Evolutionary conservation across 2,888 invertebrate genomes (phyloP), one percentile per base, ranked within the genome.

Genomic region (Phortica okadai): DNA sequence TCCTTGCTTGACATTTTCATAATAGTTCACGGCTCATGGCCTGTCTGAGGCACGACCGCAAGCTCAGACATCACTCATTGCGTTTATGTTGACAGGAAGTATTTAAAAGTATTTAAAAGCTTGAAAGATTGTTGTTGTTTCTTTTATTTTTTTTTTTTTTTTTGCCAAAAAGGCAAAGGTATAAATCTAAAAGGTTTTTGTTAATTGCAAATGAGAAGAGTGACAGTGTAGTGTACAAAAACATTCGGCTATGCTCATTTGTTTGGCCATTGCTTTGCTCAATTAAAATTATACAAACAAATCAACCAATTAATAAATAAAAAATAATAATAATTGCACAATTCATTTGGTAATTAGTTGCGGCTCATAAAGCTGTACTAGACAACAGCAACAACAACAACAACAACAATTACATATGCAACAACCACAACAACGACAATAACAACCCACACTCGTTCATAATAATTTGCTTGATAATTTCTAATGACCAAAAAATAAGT

Each of bases 301-400:
- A 80, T 80, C 77, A 79, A 80, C 85, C 85, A 87, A 86, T 88
- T 88, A 87, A 85, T 84, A 88, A 82, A 78, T 82, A 77, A 82
- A 88, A 88, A 88, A 62, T 21, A 62, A 82, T 82, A 82, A 84
- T 85, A 84, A 86, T 85, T 88, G 85, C 85, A 87, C 89, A 88
- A 88, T 85, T 88, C 89, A 89, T 88, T 89, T 87, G 87, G 83
- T 86, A 89, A 89, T 89, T 89, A 89, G 90, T 88, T 83, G 86
- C 87, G 89, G 84, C 88, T 89, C 89, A 90, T 90, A 88, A 90
- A 89, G 81, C 78, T 80, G 87, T 83, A 85, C 85, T 84, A 84
- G 85, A 78, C 79, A 82, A 85, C 82, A 80, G 86, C 59, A 56
- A 78, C 58, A n/a, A 6, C 59, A 56, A 14, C 64, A 16, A 54